Conservation (phyloP, 2,888 invertebrate species). For the Oligia latruncula region DNA sequence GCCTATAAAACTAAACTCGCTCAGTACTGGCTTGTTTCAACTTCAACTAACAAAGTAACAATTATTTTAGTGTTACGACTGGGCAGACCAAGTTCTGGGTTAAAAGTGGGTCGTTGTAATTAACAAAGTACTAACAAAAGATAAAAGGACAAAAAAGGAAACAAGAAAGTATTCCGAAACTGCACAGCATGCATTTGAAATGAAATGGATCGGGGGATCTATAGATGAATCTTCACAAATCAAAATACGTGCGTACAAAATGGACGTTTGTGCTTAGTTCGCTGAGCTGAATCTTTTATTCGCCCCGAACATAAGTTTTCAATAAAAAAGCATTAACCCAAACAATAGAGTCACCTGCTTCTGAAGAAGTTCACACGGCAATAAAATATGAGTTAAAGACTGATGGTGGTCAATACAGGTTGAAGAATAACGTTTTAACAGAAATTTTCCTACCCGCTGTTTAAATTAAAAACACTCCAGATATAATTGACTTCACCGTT, state of each 20-base stretch:
- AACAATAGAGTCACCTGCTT: slow-evolving; percentile 75
- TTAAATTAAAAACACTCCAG: slow-evolving; percentile 22
- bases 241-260: slow-evolving; percentile 61
- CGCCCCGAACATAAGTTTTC: slow-evolving; percentile 47
- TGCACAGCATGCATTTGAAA: slow-evolving; percentile 42
- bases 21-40: slow-evolving; percentile 18
- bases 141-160: background rate
- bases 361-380: slow-evolving; percentile 78
- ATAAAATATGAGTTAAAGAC: slow-evolving; percentile 75
- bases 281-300: slow-evolving; percentile 55
- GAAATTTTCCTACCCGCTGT: slow-evolving; percentile 17
- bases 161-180: slow-evolving; percentile 7
- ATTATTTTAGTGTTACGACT: background rate
- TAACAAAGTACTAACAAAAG: slow-evolving; percentile 11
- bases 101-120: slow-evolving; percentile 12
- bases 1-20: slow-evolving; percentile 33
- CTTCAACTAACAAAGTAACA: slow-evolving; percentile 20
- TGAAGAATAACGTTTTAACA: slow-evolving; percentile 32
- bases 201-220: slow-evolving; percentile 29
- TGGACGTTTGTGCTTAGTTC: slow-evolving; percentile 52
- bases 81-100: slow-evolving; percentile 9
- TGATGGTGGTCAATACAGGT: slow-evolving; percentile 52
- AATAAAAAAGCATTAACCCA: slow-evolving; percentile 69
- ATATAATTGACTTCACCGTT: slow-evolving; percentile 18
- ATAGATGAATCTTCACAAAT: slow-evolving; percentile 44